Evolutionary conservation across 1,140 invertebrate species (phyloP), one percentile per base, ranked within the genome.

Genomic region (Drosophila seguyi): DNA sequence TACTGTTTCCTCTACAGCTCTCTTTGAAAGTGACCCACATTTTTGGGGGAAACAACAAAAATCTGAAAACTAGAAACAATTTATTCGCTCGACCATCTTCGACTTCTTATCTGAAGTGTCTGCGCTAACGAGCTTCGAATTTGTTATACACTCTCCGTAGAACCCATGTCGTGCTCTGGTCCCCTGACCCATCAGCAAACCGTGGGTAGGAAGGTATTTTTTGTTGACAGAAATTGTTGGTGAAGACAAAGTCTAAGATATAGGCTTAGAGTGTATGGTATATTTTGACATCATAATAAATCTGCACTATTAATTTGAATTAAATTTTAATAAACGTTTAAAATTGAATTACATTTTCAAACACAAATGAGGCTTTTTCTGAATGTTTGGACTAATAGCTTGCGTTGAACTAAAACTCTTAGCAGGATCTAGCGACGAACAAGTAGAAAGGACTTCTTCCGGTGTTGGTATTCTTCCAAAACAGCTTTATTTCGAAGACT

Each of bases 81-180:
- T 76, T 76, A 76, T 76, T 76, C 74, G 74, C 61, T 76, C 18
- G 55, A 74, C 72, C 81, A 86, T 81, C 66, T 65, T 60, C 45
- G 62, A 29, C 45, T 62, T 63, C 80, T 83, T 84, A 79, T 87
- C 84, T 88, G 56, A 87, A 88, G 83, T 87, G 83, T 87, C 83
- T 83, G 83, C 36, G 34, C 80, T 84, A 87, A 87, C 84, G 83
- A 87, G 83, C 83, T 74, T 80, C 80, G 83, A 77, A 87, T 87
- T 88, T 83, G 79, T 87, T 82, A 66, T 57, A 57, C 42, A 45
- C 68, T 55, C 68, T 38, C 65, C 47, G 65, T 25, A 41, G 29
- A 65, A 18, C 38, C 60, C 36, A 18, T 34, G 31, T 27, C 10
- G 20, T n/a, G 34, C 16, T 38, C 53, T 52, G 31, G 68, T 63